Conservation (phyloP, 2,797 vertebrate species). For the Monodelphis domestica region DNA sequence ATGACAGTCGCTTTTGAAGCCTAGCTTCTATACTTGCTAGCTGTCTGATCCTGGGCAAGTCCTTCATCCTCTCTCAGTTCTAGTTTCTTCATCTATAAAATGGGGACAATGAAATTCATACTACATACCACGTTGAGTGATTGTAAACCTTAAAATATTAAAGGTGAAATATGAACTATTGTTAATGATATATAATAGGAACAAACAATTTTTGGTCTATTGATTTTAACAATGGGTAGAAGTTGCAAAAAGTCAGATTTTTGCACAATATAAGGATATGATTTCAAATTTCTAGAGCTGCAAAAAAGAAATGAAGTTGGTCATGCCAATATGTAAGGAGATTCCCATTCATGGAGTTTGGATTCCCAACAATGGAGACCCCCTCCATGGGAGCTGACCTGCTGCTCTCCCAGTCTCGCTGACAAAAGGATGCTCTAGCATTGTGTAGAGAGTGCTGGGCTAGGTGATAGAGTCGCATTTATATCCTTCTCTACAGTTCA, state of each 20-base stretch:
- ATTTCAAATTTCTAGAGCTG: background rate
- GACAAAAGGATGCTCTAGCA: background rate
- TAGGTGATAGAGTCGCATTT: background rate
- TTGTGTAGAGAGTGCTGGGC: background rate
- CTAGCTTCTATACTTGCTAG: background rate
- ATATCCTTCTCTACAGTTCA: background rate
- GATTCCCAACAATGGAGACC: too few relatives aligned
- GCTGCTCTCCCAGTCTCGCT: background rate
- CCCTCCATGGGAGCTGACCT: too few relatives aligned
- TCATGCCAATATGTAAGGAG: background rate
- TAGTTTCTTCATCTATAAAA: background rate
- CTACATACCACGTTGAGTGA: background rate
- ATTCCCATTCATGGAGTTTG: too few relatives aligned
- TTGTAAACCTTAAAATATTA: background rate
- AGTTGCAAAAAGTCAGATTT: background rate
- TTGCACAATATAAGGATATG: background rate
- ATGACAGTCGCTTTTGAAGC: too few relatives aligned
- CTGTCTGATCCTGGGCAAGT: background rate
- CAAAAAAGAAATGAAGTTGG: background rate
- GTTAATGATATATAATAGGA: background rate
- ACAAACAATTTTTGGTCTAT: background rate
- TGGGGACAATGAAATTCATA: background rate
- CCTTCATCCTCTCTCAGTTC: background rate
- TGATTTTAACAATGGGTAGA: background rate
- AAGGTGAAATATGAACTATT: background rate